These are phyloP conservation scores for Tiliqua scincoides DNA, from an alignment of 2,113 vertebrate genomes.

Conservation along the genomic window DNA sequence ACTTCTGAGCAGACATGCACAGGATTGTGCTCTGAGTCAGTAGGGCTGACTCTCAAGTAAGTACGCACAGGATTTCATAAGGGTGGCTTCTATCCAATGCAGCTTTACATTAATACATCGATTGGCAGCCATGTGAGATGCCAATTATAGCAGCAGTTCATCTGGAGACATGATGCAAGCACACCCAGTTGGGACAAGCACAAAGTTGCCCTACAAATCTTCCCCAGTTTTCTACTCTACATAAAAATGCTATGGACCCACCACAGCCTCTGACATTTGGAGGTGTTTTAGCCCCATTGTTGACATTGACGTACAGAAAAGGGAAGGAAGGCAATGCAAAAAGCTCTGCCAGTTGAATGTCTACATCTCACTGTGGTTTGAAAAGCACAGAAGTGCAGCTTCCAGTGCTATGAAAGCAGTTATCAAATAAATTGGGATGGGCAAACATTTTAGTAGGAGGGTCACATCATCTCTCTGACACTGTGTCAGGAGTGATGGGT, in stretches of 20 bases:
- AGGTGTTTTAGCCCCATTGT: background rate
- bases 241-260: background rate
- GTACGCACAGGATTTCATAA: background rate
- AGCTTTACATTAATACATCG: background rate
- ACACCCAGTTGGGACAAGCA: background rate
- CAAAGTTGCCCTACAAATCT: background rate
- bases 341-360: background rate
- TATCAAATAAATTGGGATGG: no score
- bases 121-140: background rate
- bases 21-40: background rate
- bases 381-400: no score
- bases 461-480: no score
- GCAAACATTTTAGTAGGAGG: no score
- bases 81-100: background rate
- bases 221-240: background rate
- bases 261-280: background rate
- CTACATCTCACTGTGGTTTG: background rate
- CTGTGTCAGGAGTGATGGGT: no score
- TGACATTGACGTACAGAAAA: background rate
- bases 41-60: background rate
- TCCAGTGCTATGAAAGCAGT: no score
- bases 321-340: no score
- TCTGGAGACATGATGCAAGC: background rate
- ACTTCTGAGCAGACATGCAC: accelerated
- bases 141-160: background rate